Evolutionary conservation across 2,797 vertebrate species (phyloP), one percentile per base, ranked within the genome.

Genomic region (Tapera naevia): DNA sequence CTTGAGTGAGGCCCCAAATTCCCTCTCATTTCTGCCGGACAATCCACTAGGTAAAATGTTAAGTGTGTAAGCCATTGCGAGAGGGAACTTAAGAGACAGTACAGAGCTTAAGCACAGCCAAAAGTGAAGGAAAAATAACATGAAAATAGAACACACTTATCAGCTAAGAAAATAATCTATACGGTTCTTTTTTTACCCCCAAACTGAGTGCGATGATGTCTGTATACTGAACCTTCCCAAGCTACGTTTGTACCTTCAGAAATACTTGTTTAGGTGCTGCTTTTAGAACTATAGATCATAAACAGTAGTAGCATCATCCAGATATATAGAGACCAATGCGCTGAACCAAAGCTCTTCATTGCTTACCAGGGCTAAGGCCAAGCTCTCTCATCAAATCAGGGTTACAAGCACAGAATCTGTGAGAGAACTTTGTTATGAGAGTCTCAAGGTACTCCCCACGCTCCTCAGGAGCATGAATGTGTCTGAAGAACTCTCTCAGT

Each of bases 371-470:
- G 96, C 99, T 99, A 97, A 99, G 99, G 96, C 99, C 99, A 96
- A 99, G 98, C 15, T 99, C 99, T 95, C 98, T 98, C 95, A 99
- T 99, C 91, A 99, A 98, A 58, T 97, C 98, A 39, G 99, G 99
- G 96, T 99, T 99, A 94, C 99, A 99, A 97, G 99, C 97, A 97
- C 99, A 99, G 96, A 99, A 99, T 86, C 99, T 98, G 96, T 99
- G 99, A 88, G 99, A 99, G 97, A 99, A 99, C 97, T 99, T 99
- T 86, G 99, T 99, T 95, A 99, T 99, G 93, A 99, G 99, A 81
- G 99, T 99, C 97, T 99, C 99, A 95, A 99, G 98, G 97, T 99
- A 99, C 90, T 99, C 99, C 41, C 99, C 99, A 71, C 99, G 98
- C 97, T 99, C 99, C 97, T 99, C 99, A 1, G 99, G 99, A 32